Evolutionary conservation across 2,888 invertebrate genomes (phyloP).

Genomic region (Cataglyphis rosenhaueri): DNA sequence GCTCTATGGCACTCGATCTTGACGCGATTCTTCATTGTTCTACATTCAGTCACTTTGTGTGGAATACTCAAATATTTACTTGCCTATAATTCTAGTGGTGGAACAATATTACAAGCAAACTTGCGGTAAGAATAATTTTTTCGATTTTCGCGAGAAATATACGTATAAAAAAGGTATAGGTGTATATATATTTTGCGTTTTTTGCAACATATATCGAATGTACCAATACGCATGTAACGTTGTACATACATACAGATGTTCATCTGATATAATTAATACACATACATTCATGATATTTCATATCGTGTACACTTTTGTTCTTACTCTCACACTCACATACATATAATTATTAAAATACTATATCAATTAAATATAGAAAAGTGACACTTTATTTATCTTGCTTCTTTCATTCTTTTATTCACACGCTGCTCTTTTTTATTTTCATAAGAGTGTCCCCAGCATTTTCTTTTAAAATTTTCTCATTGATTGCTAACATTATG

Average conservation of each 20-base stretch:
- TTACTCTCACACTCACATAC: constrained; percentile 25
- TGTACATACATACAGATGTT: background rate
- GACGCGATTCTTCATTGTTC: constrained; percentile 26
- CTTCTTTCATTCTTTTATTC: constrained; percentile 14
- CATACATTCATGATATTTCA: background rate
- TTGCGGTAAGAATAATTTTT: constrained; percentile 15
- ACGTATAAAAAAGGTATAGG: constrained; percentile 28
- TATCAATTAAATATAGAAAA: constrained; percentile 78
- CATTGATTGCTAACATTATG: constrained; percentile 2
- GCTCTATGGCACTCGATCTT: constrained; percentile 76
- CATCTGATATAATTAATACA: background rate
- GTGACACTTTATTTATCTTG: constrained; percentile 8
- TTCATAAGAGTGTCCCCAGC: constrained; percentile 37
- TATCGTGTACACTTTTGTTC: constrained; percentile 5
- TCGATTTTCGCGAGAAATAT: constrained; percentile 26
- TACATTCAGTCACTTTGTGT: background rate
- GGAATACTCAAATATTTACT: constrained; percentile 8
- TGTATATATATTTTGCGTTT: constrained; percentile 9
- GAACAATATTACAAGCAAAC: constrained; percentile 31
- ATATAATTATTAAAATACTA: constrained; percentile 74
- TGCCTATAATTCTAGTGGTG: background rate
- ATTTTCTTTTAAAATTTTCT: constrained; percentile 21
- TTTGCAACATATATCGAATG: constrained; percentile 30
- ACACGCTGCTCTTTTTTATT: constrained; percentile 17
- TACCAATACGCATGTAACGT: constrained; percentile 1